Base-by-base conservation (phyloP, 2,888 invertebrate species). In the Ectemnius lituratus region DNA sequence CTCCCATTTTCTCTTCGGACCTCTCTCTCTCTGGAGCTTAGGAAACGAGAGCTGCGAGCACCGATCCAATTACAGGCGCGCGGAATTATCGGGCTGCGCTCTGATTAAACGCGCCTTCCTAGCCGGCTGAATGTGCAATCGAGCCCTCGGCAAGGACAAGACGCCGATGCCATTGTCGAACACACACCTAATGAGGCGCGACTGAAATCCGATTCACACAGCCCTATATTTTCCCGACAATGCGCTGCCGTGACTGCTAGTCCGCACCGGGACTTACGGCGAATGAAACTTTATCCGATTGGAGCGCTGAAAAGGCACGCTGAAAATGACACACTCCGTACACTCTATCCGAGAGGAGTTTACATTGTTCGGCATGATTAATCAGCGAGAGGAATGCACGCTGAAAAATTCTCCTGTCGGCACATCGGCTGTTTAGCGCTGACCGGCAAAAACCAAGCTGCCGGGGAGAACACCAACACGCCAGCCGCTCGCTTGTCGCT, bases 21-120 rank as follows among this genome's bases (percentile, higher is more conserved):
- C 16, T 14, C 52, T 52, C 16, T 61, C 47, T 46, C 62, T 46
- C 11, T 11, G 37, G 37, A 37, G 37, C 37, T 37, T 37, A 37
- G 37, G 37, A 37, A 37, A 37, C 37, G 37, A 37, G 37, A 37
- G 37, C 37, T 37, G 11, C 73, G 61, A 73, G 73, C 37, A 69
- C 61, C 73, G 64, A 70, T 78, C 67, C 67, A 70, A 70, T 78
- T 76, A 73, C 77, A 67, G 23, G 16, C 14, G 6, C 37, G 13
- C 27, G 61, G 28, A 61, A 69, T 67, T 70, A 67, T 77, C 56
- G 63, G 52, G 13, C 46, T 65, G 66, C 66, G 65, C 6, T 52
- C 27, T 52, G 52, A 52, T 52, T 52, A 52, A 52, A 16, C 14
- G 52, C 14, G n/a, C 52, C 52, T 52, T 52, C 16, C 52, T 37